phyloP scores from a whole-genome alignment of 2,797 vertebrate species.

The Okamejei kenojei region DNA sequence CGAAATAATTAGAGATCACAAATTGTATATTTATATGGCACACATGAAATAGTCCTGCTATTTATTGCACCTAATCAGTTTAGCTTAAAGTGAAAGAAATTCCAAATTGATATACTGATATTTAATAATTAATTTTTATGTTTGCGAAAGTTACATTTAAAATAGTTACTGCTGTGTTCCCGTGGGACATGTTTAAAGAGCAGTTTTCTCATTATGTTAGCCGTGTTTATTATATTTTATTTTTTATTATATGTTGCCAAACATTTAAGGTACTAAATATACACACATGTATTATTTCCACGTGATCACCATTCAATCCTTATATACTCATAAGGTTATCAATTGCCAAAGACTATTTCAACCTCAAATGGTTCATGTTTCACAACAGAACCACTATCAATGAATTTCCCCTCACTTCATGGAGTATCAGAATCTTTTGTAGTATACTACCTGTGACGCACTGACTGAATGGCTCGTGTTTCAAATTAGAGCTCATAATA shows the following conservation, averaged over 20 bases:
- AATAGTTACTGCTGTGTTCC: background rate
- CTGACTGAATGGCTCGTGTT: background rate
- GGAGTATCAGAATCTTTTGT: background rate
- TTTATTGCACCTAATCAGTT: background rate
- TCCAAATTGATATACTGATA: background rate
- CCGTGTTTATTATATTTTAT: too few species aligned
- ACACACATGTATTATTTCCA: background rate
- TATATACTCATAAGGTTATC: background rate
- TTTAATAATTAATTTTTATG: background rate
- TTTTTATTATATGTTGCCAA: too few species aligned
- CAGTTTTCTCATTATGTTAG: background rate
- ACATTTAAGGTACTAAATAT: background rate
- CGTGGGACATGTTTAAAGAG: background rate
- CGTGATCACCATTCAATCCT: too few species aligned
- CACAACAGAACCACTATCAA: background rate
- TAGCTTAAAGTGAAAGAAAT: background rate
- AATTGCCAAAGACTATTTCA: background rate
- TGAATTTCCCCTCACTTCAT: background rate
- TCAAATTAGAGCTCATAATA: too few species aligned
- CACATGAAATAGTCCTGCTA: background rate
- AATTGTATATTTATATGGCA: background rate
- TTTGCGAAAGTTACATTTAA: background rate
- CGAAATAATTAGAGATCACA: background rate
- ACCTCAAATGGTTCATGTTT: background rate
- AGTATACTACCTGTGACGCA: background rate